Conservation (phyloP, 1,140 invertebrate species). For the Sweltsa coloradensis region DNA sequence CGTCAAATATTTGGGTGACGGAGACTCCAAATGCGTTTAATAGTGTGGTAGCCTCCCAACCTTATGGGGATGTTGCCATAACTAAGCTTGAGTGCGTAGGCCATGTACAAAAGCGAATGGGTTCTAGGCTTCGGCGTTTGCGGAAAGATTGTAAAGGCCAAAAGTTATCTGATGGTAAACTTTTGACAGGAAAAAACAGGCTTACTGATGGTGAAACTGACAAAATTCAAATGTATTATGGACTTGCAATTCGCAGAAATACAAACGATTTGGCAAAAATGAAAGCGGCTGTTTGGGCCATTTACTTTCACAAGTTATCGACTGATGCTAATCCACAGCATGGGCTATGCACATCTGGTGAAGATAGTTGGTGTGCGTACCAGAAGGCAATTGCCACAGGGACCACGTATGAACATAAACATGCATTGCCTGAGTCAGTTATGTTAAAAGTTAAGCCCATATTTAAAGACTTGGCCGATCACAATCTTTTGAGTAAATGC, state of each 20-base stretch:
- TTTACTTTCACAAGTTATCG: slow-evolving; percentile 12
- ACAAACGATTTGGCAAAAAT: slow-evolving; percentile 13
- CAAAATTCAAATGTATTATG: slow-evolving; percentile 18
- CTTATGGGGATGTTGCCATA: neutral
- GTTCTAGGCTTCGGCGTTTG: slow-evolving; percentile 6
- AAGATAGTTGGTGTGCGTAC: slow-evolving; percentile 9
- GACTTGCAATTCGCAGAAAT: slow-evolving; percentile 17
- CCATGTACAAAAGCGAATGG: slow-evolving; percentile 16
- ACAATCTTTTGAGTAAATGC: slow-evolving; percentile 9
- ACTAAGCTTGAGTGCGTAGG: slow-evolving; percentile 15
- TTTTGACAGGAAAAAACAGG: slow-evolving; percentile 12
- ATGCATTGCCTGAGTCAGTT: neutral
- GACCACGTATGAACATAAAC: slow-evolving; percentile 4
- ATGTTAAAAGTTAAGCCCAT: slow-evolving; percentile 11
- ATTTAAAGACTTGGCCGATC: slow-evolving; percentile 10
- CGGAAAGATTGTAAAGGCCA: neutral
- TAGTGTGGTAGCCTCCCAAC: neutral
- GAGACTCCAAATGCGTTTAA: slow-evolving; percentile 3
- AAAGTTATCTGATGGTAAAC: slow-evolving; percentile 6
- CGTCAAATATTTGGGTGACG: neutral
- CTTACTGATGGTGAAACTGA: slow-evolving; percentile 16
- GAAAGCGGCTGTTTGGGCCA: slow-evolving; percentile 16
- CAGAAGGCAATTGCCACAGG: slow-evolving; percentile 4
- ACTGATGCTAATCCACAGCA: slow-evolving; percentile 13
- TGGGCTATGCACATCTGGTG: slow-evolving; percentile 6